These are phyloP conservation scores for Aselliscus stoliczkanus DNA, from an alignment of 2,797 vertebrate species.

Conservation along the genomic window DNA sequence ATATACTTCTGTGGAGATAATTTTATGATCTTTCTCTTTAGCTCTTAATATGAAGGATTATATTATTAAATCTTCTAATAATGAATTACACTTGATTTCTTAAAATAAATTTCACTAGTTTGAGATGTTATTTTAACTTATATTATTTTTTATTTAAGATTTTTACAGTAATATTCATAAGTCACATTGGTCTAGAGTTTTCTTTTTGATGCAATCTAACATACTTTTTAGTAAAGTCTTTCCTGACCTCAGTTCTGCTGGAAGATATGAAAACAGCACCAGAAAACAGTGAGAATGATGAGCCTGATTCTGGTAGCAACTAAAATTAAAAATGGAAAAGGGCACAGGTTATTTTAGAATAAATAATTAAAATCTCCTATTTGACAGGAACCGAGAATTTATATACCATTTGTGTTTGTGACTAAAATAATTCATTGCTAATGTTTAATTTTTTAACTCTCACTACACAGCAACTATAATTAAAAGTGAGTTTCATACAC, in stretches of 20 bases:
- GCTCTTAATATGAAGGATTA: background rate
- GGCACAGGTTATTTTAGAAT: background rate
- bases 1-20: background rate
- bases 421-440: constrained; percentile 28
- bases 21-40: background rate
- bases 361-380: background rate
- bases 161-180: background rate
- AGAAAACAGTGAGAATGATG: background rate
- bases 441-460: background rate
- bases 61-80: background rate
- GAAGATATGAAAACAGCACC: background rate
- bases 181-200: background rate
- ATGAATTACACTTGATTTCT: background rate
- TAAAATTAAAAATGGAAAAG: constrained; percentile 26
- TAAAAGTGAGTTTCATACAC: background rate
- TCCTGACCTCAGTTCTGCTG: background rate
- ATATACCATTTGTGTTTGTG: background rate
- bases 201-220: background rate
- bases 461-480: background rate
- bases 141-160: background rate
- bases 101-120: background rate
- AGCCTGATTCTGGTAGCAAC: background rate
- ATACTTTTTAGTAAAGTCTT: background rate
- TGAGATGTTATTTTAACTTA: background rate
- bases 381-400: constrained; percentile 16